Evolutionary conservation across 2,797 vertebrate species (phyloP).

Genomic region (Sardinella longiceps): DNA sequence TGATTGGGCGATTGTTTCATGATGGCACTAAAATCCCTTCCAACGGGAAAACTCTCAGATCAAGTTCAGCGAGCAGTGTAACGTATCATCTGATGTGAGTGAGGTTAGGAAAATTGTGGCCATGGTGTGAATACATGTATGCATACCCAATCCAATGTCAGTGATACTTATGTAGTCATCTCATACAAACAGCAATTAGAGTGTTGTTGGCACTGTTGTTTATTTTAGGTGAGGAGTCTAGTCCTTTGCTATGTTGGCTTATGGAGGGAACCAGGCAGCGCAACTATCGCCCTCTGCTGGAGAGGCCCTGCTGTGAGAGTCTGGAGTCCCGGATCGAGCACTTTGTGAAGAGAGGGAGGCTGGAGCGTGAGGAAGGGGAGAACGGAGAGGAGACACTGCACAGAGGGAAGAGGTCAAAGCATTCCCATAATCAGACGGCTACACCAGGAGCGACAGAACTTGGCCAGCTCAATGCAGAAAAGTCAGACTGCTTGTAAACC

Average conservation of each 20-base stretch:
- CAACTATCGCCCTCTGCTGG: constrained; percentile 84
- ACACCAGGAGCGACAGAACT: not conserved
- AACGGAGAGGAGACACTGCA: constrained; percentile 67
- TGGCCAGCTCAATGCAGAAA: not conserved
- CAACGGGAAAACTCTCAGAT: no score
- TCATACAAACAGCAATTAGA: not conserved
- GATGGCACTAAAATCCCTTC: no score
- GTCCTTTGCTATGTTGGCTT: constrained; percentile 69
- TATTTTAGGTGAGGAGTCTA: constrained; percentile 52
- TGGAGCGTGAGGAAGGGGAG: constrained; percentile 70
- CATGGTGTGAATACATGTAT: not conserved
- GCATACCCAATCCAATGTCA: not conserved
- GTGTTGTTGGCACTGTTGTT: not conserved
- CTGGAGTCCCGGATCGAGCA: constrained; percentile 90
- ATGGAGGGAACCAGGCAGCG: constrained; percentile 85
- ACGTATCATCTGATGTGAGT: no score
- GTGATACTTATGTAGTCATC: no score
- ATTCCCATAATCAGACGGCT: constrained; percentile 47
- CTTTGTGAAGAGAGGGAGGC: constrained; percentile 84
- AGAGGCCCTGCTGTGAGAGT: constrained; percentile 87
- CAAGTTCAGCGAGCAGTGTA: no score
- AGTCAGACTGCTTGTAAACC: not conserved
- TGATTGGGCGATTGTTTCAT: no score
- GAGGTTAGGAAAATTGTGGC: no score
- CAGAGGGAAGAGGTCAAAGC: constrained; percentile 75